Base-by-base conservation (phyloP, 1,140 invertebrate genomes). In the Drosophila ficusphila region DNA sequence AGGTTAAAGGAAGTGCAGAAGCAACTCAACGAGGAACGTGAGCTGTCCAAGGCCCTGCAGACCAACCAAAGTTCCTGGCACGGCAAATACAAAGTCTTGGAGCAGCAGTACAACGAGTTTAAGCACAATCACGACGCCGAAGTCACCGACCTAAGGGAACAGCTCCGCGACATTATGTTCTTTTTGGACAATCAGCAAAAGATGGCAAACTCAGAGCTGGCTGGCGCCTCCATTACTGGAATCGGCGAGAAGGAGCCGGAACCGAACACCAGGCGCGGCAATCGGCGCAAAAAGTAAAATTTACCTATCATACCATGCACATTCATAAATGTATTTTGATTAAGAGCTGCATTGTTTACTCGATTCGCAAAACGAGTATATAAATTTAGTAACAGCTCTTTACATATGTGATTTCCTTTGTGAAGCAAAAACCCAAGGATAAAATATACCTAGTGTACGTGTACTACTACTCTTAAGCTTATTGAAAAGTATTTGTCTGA, bases 91-190 rank as follows among this genome's bases (percentile, higher is more conserved):
- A 92, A 93, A 7, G 92, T 93, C 33, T 81, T 97, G 5, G 95
- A 96, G 79, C 92, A 93, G 49, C 92, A 95, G 56, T 92, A 95
- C 46, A 92, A 93, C 11, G 92, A 94, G 38, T 95, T 95, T 83
- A 94, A 96, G 46, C 90, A 93, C 78, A 95, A 97, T 93, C 95
- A 95, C 86, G 94, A 96, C 42, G 90, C 93, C 75, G 96, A 98
- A 94, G 93, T 98, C 2, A 61, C 90, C 0, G 97, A 98, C 11
- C 92, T 99, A 7, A 94, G 96, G 76, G 98, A 99, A 72, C 98
- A 99, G 92, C 92, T 99, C 0, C 93, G 97, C 9, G 98, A 99
- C 93, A 92, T 99, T 1, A 98, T 99, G 97, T 98, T 99, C 92
- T 98, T 96, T 90, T 93, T 99, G 51, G 97, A 99, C 78, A 97